phyloP scores from a whole-genome alignment of 1,140 invertebrate genomes.

The Drosophila paulistorum region DNA sequence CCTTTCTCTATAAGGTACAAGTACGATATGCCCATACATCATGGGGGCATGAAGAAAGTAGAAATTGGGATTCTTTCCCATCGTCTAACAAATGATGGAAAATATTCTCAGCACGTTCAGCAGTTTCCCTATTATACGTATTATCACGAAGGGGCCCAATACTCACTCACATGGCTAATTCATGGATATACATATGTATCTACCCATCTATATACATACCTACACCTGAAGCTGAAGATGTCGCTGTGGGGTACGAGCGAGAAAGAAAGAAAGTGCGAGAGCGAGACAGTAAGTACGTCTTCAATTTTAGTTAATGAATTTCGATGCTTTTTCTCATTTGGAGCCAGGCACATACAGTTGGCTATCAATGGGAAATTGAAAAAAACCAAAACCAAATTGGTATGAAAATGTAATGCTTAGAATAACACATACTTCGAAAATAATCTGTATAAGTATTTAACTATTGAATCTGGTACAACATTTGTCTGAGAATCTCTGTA shows the following conservation, averaged over 20 bases:
- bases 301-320: slow-evolving; percentile 33
- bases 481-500: too few relatives aligned
- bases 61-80: slow-evolving; percentile 45
- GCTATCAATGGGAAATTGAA: too few relatives aligned
- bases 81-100: slow-evolving; percentile 51
- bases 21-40: slow-evolving; percentile 30
- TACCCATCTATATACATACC: not conserved
- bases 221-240: slow-evolving; percentile 46
- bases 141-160: slow-evolving; percentile 35
- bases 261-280: not conserved
- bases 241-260: slow-evolving; percentile 45
- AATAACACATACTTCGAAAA: not conserved
- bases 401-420: not conserved
- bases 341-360: slow-evolving; percentile 30
- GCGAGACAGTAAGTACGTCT: not conserved
- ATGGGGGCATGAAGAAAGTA: slow-evolving; percentile 48
- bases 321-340: slow-evolving; percentile 30
- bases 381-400: too few relatives aligned
- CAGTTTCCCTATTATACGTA: slow-evolving; percentile 33
- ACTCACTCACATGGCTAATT: slow-evolving; percentile 34
- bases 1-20: too few relatives aligned
- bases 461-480: too few relatives aligned
- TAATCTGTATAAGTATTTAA: not conserved
- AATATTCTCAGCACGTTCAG: slow-evolving; percentile 68
- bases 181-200: not conserved